These are phyloP conservation scores for Galeopsomyia nigrocyanea DNA, from an alignment of 2,888 invertebrate species.

Conservation along the genomic window DNA sequence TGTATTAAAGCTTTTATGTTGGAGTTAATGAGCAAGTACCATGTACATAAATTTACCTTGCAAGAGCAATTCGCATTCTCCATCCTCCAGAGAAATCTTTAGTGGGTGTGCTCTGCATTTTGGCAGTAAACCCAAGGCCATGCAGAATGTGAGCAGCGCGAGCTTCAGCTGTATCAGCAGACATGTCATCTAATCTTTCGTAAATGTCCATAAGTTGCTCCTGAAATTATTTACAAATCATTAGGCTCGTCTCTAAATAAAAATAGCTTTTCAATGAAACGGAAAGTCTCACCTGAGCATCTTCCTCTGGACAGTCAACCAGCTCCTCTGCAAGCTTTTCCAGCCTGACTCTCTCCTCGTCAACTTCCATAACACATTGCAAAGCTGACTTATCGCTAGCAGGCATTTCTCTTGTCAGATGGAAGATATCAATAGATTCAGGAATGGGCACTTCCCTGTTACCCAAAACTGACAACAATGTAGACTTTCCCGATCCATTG, in stretches of 20 bases:
- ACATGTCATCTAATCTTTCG: constrained; percentile 96
- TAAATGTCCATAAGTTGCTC: constrained; percentile 98
- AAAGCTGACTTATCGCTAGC: constrained; percentile 98
- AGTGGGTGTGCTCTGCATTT: constrained; percentile 89
- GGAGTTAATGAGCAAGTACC: no score
- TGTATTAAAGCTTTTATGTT: no score
- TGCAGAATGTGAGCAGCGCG: constrained; percentile 95
- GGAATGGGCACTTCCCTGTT: constrained; percentile 96
- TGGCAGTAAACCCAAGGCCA: constrained; percentile 93
- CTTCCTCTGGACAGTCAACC: constrained; percentile 85
- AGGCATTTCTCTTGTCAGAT: constrained; percentile 96
- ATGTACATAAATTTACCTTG: constrained; percentile 69
- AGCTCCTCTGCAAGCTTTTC: constrained; percentile 94
- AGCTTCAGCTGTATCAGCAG: constrained; percentile 94
- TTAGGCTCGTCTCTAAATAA: background rate
- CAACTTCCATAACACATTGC: constrained; percentile 98
- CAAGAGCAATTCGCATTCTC: constrained; percentile 99
- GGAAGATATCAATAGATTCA: constrained; percentile 97
- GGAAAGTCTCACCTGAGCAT: constrained; percentile 70
- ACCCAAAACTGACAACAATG: constrained; percentile 90
- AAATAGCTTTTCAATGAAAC: background rate
- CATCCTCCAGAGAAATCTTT: constrained; percentile 95
- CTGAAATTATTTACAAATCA: constrained; percentile 64
- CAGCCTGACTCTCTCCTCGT: constrained; percentile 90
- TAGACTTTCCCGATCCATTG: constrained; percentile 99